Evolutionary conservation across 2,113 vertebrate species (phyloP), one percentile per base, ranked within the genome.

Genomic region (Carettochelys insculpta): DNA sequence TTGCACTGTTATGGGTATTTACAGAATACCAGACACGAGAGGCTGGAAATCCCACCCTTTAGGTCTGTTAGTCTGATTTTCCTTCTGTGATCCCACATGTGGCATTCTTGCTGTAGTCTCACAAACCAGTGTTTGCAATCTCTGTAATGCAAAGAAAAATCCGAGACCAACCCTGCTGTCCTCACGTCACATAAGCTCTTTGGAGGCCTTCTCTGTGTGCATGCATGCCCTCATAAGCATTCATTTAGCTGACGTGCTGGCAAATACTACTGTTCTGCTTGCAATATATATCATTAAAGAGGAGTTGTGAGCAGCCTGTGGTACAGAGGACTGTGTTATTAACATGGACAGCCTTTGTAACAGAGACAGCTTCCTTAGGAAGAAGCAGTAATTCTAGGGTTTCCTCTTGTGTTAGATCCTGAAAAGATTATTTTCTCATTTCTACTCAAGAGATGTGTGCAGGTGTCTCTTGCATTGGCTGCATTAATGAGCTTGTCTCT

Each of bases 381-480:
- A 43, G 65, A 89, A 77, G 82, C 71, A 78, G 65, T 94, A 96
- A 96, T 95, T 96, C 82, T n/a, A 92, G 94, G 90, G 80, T 94
- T 95, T 77, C 86, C 87, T 89, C 87, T 93, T 50, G 4, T 38
- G 48, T 76, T 27, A 43, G 73, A n/a, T 94, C 94, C 81, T 47
- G 45, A 82, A 81, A 91, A 85, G 41, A 20, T 90, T 68, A 86
- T 94, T 96, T 96, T 93, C 93, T 89, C 34, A 1, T 56, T 92
- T 94, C n/a, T 95, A 83, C 79, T 90, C 77, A 52, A 29, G 58
- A 81, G 82, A 88, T 80, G 51, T 53, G 71, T 77, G 83, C 84
- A 27, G 73, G 58, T 82, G 71, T 19, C 50, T 16, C 85, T 83
- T 80, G 75, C 8, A 45, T 95, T 90, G 90, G 93, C 90, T 79